phyloP scores from a whole-genome alignment of 2,888 invertebrate genomes.

The Macaria notata region DNA sequence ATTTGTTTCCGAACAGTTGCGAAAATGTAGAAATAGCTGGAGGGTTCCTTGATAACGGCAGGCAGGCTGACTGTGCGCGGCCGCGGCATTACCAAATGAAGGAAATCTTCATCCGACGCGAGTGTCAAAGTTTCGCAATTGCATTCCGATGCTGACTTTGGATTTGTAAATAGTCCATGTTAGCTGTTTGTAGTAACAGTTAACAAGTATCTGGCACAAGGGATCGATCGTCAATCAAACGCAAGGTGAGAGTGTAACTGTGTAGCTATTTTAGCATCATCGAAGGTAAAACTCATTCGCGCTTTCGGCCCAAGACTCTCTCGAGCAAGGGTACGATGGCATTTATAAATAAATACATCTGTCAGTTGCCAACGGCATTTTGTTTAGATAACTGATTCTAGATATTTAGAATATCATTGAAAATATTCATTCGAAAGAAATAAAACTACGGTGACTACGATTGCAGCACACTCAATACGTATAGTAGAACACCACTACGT shows the following conservation, averaged over 20 bases:
- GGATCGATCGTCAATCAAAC: constrained; percentile 82
- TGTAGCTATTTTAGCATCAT: constrained; percentile 78
- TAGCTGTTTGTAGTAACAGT: constrained; percentile 67
- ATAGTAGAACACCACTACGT: not conserved
- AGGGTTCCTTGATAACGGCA: constrained; percentile 47
- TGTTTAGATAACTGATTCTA: constrained; percentile 49
- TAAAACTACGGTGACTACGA: not conserved
- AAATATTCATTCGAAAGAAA: no score
- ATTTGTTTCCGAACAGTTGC: constrained; percentile 73
- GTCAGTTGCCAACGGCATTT: constrained; percentile 65
- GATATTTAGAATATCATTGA: constrained; percentile 37
- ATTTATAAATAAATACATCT: constrained; percentile 76
- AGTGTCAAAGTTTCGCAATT: constrained; percentile 47
- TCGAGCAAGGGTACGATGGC: constrained; percentile 72
- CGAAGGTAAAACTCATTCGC: constrained; percentile 81
- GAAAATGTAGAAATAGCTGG: constrained; percentile 69
- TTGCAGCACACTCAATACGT: not conserved
- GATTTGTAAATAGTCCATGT: constrained; percentile 48
- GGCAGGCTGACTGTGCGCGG: constrained; percentile 29
- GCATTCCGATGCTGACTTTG: constrained; percentile 43
- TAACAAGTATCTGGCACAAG: constrained; percentile 79
- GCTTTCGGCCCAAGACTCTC: constrained; percentile 79
- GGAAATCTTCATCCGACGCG: constrained; percentile 47
- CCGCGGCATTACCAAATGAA: constrained; percentile 43
- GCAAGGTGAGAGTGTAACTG: constrained; percentile 81